Evolutionary conservation across 1,140 invertebrate genomes (phyloP), one percentile per base, ranked within the genome.

Genomic region (Conus ventricosus): DNA sequence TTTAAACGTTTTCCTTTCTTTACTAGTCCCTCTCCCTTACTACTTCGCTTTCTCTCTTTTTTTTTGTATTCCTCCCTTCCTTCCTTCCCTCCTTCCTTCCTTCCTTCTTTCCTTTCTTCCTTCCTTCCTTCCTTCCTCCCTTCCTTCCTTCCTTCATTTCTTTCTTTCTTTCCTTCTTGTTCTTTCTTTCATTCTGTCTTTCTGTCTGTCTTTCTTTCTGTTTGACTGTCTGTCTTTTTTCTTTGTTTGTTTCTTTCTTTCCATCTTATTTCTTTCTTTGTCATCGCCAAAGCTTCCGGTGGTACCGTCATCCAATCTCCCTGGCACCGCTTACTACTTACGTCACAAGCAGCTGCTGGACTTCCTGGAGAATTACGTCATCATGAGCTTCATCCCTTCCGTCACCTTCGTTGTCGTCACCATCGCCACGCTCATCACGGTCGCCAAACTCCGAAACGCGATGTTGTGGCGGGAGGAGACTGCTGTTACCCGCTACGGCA

Each of bases 371-470:
- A 75, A 85, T 20, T 23, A 53, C 1, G 5, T 85, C 63, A 54
- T 85, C 60, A 85, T 85, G 84, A 85, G 39, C 84, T 63, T 85
- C 63, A 71, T 75, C 11, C 84, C 84, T 13, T 71, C n/a, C 60
- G 84, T 75, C 63, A 71, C 63, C 63, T 75, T 85, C 60, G 23
- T 85, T 20, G 84, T 67, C 60, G 84, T 85, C 25, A 75, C 27
- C 60, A 25, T 85, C 25, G 84, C 84, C 57, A 85, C 84, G 23
- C 53, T 75, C 39, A 17, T 85, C 84, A 85, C 84, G 7, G 63
- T 85, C 39, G 11, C 27, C 84, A 85, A 51, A 63, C 84, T 85
- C 63, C 39, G 39, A 27, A 23, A 20, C 27, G 84, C 53, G 25
- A 75, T 85, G 25, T 8, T n/a, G 11, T 85, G 84, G 84, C 39